These are phyloP conservation scores for Caenorhabditis macrosperma DNA, from an alignment of 2,888 invertebrate species.

Conservation along the genomic window DNA sequence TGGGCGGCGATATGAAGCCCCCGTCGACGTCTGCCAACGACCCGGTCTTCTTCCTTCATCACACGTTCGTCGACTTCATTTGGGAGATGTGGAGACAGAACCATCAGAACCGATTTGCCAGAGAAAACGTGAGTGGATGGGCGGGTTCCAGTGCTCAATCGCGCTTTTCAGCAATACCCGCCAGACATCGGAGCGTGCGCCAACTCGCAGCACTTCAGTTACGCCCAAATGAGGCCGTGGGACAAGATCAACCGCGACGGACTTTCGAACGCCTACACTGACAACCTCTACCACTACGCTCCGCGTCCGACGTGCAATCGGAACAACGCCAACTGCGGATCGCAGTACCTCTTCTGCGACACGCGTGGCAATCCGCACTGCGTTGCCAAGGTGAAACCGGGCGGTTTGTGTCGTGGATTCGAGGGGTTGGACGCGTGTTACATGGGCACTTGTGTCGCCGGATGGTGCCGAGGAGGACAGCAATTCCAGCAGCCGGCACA, in stretches of 20 bases:
- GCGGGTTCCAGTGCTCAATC: too few species aligned
- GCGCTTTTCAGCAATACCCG: slow-evolving; percentile 72
- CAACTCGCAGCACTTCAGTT: slow-evolving; percentile 79
- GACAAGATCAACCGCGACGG: slow-evolving; percentile 78
- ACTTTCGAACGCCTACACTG: slow-evolving; percentile 79
- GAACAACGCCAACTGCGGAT: slow-evolving; percentile 72
- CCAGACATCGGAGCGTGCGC: slow-evolving; percentile 76
- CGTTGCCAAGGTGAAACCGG: slow-evolving; percentile 74
- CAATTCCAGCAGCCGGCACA: slow-evolving; percentile 53
- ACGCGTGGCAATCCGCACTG: slow-evolving; percentile 74
- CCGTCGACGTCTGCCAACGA: slow-evolving; percentile 76
- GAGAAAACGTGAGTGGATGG: slow-evolving; percentile 69
- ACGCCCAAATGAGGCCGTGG: slow-evolving; percentile 78
- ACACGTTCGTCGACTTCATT: slow-evolving; percentile 78
- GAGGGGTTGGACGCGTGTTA: slow-evolving; percentile 76
- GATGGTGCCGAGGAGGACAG: slow-evolving; percentile 75
- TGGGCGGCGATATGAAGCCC: slow-evolving; percentile 79
- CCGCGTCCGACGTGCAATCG: slow-evolving; percentile 75
- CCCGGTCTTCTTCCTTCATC: slow-evolving; percentile 76
- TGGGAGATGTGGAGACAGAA: slow-evolving; percentile 78
- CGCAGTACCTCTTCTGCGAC: slow-evolving; percentile 72
- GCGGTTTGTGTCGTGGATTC: slow-evolving; percentile 76
- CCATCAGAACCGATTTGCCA: slow-evolving; percentile 72
- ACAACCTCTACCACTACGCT: slow-evolving; percentile 76
- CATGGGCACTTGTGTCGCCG: slow-evolving; percentile 73